These are phyloP conservation scores for Trachemys scripta DNA, from an alignment of 2,113 vertebrate genomes.

Conservation along the genomic window DNA sequence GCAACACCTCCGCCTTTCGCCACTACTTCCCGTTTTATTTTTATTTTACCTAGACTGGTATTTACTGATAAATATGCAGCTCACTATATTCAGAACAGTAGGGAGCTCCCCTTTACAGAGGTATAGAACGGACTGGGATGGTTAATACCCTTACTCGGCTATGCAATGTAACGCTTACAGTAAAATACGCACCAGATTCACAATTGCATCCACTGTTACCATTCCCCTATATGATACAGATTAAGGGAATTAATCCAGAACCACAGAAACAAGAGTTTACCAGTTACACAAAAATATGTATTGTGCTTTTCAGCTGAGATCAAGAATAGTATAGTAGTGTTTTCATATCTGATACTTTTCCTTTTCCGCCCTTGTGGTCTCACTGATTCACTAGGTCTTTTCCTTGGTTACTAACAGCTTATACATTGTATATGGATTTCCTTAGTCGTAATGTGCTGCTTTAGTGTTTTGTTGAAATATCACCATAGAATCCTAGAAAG, in stretches of 20 bases:
- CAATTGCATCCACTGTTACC: constrained; percentile 44
- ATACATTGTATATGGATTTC: constrained; percentile 43
- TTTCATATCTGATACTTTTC: constrained; percentile 39
- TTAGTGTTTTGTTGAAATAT: constrained; percentile 28
- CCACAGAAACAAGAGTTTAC: constrained; percentile 43
- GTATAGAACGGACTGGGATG: constrained; percentile 60
- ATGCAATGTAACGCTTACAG: constrained; percentile 63
- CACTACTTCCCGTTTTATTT: constrained; percentile 56
- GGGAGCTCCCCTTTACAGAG: constrained; percentile 69
- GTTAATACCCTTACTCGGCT: constrained; percentile 61
- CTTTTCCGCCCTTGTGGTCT: constrained; percentile 22
- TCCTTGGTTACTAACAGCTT: constrained; percentile 26
- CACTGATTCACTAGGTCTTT: constrained; percentile 45
- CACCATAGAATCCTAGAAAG: constrained; percentile 3
- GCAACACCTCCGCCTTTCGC: constrained; percentile 45
- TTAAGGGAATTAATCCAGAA: constrained; percentile 57
- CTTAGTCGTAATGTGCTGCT: neutral
- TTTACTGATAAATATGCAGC: constrained; percentile 66
- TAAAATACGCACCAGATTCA: constrained; percentile 67
- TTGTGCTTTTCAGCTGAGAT: constrained; percentile 65
- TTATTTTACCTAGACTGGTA: constrained; percentile 51
- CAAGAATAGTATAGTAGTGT: constrained; percentile 38
- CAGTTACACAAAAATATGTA: constrained; percentile 40
- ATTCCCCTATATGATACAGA: constrained; percentile 56
- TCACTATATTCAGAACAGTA: constrained; percentile 53